Percentiles rank a stretch among this genome's conserved stretches.
Conservation (phyloP, 2,888 invertebrate genomes). For the Omphaloscelis lunosa region DNA sequence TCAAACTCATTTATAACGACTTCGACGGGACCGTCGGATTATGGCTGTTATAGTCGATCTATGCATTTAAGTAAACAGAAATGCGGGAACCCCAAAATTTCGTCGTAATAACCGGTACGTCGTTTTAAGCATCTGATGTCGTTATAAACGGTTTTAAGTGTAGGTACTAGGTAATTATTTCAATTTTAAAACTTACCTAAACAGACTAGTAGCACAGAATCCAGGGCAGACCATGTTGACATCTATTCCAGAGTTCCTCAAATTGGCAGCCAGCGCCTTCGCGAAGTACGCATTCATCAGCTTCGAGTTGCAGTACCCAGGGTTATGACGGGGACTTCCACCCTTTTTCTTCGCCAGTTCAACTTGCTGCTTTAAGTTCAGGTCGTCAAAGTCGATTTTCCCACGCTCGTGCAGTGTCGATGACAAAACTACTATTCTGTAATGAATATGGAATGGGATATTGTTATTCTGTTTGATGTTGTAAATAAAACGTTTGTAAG, state of each 20-base stretch:
- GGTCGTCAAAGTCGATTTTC: slow-evolving; percentile 92
- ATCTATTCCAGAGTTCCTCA: slow-evolving; percentile 90
- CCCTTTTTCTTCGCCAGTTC: slow-evolving; percentile 80
- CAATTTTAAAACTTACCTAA: slow-evolving; percentile 87
- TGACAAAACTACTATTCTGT: slow-evolving; percentile 93
- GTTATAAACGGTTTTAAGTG: too few species aligned
- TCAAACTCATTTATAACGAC: too few species aligned
- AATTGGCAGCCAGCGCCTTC: slow-evolving; percentile 91
- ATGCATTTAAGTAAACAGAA: too few species aligned
- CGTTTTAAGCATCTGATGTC: too few species aligned
- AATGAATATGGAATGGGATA: slow-evolving; percentile 59
- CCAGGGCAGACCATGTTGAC: slow-evolving; percentile 94
- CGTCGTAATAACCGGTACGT: too few species aligned
- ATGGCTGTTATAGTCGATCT: too few species aligned
- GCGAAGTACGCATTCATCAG: slow-evolving; percentile 94
- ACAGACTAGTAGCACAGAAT: slow-evolving; percentile 94
- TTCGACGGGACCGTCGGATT: too few species aligned
- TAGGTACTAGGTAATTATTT: too few species aligned
- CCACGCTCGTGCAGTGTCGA: slow-evolving; percentile 94
- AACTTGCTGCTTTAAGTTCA: slow-evolving; percentile 91
- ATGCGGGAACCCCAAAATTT: too few species aligned
- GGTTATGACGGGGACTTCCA: slow-evolving; percentile 83
- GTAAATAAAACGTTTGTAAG: background rate
- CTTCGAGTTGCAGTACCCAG: slow-evolving; percentile 94
- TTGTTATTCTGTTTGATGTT: slow-evolving; percentile 23